Conservation (phyloP, 2,797 vertebrate species). For the Merluccius polli region DNA sequence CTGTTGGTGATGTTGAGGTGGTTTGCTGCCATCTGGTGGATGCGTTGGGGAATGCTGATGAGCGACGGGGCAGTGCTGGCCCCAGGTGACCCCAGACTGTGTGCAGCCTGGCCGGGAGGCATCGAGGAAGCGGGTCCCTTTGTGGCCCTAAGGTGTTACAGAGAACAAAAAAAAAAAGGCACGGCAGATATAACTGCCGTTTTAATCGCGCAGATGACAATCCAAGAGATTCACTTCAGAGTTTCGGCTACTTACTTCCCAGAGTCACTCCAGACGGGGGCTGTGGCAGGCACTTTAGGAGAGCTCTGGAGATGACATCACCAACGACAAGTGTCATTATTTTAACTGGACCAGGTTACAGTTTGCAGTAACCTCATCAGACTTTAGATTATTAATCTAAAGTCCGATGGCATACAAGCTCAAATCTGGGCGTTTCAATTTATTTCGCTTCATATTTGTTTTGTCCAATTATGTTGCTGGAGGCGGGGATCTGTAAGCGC, state of each 20-base stretch:
- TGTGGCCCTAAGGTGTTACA: slow-evolving; percentile 69
- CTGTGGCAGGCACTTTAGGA: slow-evolving; percentile 83
- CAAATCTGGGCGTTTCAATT: not conserved
- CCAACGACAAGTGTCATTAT: slow-evolving; percentile 20
- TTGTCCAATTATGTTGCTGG: not conserved
- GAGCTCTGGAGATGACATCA: slow-evolving; percentile 77
- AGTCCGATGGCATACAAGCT: not conserved
- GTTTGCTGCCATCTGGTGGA: slow-evolving; percentile 99
- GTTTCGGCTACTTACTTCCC: slow-evolving; percentile 82
- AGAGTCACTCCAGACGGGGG: slow-evolving; percentile 78
- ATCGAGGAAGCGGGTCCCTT: slow-evolving; percentile 78
- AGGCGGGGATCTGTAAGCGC: not conserved
- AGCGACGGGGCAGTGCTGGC: slow-evolving; percentile 75
- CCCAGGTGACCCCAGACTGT: slow-evolving; percentile 76
- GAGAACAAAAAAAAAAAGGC: slow-evolving; percentile 25
- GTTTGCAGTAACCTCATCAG: not conserved
- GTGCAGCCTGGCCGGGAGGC: slow-evolving; percentile 79
- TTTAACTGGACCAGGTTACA: not conserved
- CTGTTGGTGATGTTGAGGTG: slow-evolving; percentile 98
- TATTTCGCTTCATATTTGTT: not conserved
- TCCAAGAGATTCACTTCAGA: not conserved
- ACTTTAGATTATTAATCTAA: not conserved
- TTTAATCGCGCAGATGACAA: not conserved
- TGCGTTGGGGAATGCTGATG: slow-evolving; percentile 95
- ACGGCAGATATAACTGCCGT: not conserved